Evolutionary conservation across 2,888 invertebrate genomes (phyloP).

Genomic region (Xylophagus ater): DNA sequence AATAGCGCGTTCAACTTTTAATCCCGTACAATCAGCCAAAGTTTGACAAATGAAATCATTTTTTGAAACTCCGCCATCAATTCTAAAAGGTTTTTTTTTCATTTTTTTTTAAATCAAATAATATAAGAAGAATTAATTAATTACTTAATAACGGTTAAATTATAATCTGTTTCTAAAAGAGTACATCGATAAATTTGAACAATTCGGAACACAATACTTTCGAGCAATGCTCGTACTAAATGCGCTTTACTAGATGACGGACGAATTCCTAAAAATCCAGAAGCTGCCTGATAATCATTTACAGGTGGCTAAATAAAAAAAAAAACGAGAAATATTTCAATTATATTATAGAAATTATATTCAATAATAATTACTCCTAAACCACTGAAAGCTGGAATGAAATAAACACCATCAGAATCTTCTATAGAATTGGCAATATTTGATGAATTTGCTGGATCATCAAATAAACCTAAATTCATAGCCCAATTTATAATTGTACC

Average conservation of each 20-base stretch:
- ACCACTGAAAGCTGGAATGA: conserved; percentile 83
- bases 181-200: conserved; percentile 65
- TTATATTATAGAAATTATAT: neutral
- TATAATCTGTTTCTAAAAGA: conserved; percentile 53
- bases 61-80: conserved; percentile 92
- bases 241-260: conserved; percentile 67
- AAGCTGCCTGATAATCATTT: conserved; percentile 72
- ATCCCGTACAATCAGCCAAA: conserved; percentile 68
- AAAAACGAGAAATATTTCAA: neutral
- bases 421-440: conserved; percentile 55
- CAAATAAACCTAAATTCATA: conserved; percentile 53
- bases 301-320: conserved; percentile 63
- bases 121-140: neutral
- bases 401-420: conserved; percentile 67
- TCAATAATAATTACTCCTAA: conserved; percentile 51
- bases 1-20: conserved; percentile 60
- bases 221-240: conserved; percentile 69
- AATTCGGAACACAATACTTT: conserved; percentile 74
- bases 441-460: conserved; percentile 52
- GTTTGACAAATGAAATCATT: conserved; percentile 87
- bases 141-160: conserved; percentile 50
- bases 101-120: conserved; percentile 2
- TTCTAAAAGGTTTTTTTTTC: conserved; percentile 42
- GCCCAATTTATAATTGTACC: conserved; percentile 84
- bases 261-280: conserved; percentile 59